Evolutionary conservation across 2,888 invertebrate genomes (phyloP).

Genomic region (Germaria angustata): DNA sequence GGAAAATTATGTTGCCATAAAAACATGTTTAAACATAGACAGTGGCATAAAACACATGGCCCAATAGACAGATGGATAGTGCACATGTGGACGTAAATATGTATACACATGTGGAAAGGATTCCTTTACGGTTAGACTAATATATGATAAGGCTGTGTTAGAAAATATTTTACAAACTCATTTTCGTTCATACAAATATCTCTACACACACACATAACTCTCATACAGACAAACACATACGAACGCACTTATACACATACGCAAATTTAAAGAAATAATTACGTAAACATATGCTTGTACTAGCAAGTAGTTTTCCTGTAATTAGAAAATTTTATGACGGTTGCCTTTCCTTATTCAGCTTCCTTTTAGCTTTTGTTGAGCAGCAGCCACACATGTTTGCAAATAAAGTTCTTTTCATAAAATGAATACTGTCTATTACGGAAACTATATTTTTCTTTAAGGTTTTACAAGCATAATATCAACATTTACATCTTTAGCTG

Average conservation of each 20-base stretch:
- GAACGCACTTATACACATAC: neutral
- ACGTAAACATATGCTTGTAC: constrained; percentile 28
- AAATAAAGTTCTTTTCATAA: constrained; percentile 17
- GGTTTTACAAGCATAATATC: neutral
- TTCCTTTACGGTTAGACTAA: constrained; percentile 49
- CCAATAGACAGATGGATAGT: neutral
- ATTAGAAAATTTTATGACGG: constrained; percentile 67
- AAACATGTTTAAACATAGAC: constrained; percentile 35
- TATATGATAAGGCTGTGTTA: constrained; percentile 58
- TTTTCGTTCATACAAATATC: constrained; percentile 39
- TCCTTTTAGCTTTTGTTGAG: constrained; percentile 42
- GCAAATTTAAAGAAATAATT: constrained; percentile 18
- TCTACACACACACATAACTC: neutral
- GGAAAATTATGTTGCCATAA: constrained; percentile 51
- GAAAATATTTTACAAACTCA: constrained; percentile 51
- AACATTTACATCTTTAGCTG: constrained; percentile 13
- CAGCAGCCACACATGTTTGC: neutral
- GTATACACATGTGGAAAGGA: constrained; percentile 9
- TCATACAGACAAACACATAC: neutral
- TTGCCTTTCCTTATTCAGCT: constrained; percentile 46
- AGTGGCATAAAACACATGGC: too few relatives aligned
- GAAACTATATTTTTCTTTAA: constrained; percentile 13
- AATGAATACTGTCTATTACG: constrained; percentile 4
- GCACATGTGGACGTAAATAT: neutral
- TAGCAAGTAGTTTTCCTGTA: constrained; percentile 65